phyloP scores from a whole-genome alignment of 1,140 invertebrate genomes.

The Cardiocondyla obscurior region DNA sequence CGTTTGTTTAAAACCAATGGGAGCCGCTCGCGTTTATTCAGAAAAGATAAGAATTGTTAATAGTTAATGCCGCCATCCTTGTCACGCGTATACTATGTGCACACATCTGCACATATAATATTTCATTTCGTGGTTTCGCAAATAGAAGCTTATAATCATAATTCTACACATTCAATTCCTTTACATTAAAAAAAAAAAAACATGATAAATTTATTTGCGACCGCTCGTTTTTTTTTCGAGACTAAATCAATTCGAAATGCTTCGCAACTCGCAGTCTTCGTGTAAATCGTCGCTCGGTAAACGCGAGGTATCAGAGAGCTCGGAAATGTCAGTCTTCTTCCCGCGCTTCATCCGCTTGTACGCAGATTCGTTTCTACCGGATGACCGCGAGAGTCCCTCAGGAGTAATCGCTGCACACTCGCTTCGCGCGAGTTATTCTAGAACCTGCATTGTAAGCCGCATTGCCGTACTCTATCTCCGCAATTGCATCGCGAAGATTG shows the following conservation, averaged over 20 bases:
- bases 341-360: neutral
- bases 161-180: no score
- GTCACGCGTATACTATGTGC: neutral
- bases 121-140: neutral
- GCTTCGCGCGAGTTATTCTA: neutral
- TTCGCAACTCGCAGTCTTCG: slow-evolving; percentile 32
- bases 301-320: slow-evolving; percentile 55
- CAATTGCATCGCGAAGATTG: slow-evolving; percentile 8
- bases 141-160: slow-evolving; percentile 35
- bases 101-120: neutral
- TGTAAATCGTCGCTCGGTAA: slow-evolving; percentile 56
- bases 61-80: neutral
- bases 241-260: slow-evolving; percentile 43
- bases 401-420: slow-evolving; percentile 18
- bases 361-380: neutral
- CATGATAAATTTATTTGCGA: slow-evolving; percentile 52
- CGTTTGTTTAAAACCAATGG: neutral
- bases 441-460: neutral
- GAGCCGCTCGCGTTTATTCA: neutral
- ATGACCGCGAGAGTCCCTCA: neutral
- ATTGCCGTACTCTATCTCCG: neutral
- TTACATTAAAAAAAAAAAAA: slow-evolving; percentile 60
- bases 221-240: slow-evolving; percentile 14
- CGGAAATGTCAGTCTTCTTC: neutral
- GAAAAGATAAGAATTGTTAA: neutral